phyloP scores from a whole-genome alignment of 2,888 invertebrate species.

The Lordiphosa andalusiaca region DNA sequence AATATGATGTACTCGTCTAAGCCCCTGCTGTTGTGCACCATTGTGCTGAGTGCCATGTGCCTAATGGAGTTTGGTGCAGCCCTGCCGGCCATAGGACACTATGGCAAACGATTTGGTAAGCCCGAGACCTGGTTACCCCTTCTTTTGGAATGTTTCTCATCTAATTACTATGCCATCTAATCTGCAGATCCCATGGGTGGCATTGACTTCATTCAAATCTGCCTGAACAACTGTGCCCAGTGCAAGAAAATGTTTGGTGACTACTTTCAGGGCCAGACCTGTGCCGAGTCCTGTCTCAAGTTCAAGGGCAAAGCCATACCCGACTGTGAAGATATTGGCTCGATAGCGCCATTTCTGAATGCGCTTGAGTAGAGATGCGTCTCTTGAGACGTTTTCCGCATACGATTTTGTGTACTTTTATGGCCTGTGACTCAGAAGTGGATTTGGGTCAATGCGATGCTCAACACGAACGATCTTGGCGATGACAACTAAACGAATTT shows the following conservation, averaged over 20 bases:
- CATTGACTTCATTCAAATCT: constrained; percentile 84
- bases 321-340: constrained; percentile 90
- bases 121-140: neutral
- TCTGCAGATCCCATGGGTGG: constrained; percentile 74
- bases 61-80: constrained; percentile 55
- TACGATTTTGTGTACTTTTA: constrained; percentile 37
- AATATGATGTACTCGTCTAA: constrained; percentile 52
- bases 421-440: constrained; percentile 43
- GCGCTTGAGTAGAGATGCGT: constrained; percentile 81
- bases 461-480: constrained; percentile 41
- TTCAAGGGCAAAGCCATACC: constrained; percentile 91
- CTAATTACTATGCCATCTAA: neutral
- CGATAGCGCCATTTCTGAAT: constrained; percentile 89
- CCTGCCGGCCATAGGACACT: constrained; percentile 76
- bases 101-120: constrained; percentile 79
- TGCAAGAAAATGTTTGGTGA: constrained; percentile 93
- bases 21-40: constrained; percentile 45
- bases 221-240: constrained; percentile 93
- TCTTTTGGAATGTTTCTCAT: neutral
- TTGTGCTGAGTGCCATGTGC: constrained; percentile 51
- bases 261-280: constrained; percentile 92
- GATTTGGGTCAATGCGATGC: constrained; percentile 63
- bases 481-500: constrained; percentile 34
- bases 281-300: constrained; percentile 91
- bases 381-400: constrained; percentile 9